phyloP scores from a whole-genome alignment of 2,113 vertebrate species.

The Saccopteryx leptura region DNA sequence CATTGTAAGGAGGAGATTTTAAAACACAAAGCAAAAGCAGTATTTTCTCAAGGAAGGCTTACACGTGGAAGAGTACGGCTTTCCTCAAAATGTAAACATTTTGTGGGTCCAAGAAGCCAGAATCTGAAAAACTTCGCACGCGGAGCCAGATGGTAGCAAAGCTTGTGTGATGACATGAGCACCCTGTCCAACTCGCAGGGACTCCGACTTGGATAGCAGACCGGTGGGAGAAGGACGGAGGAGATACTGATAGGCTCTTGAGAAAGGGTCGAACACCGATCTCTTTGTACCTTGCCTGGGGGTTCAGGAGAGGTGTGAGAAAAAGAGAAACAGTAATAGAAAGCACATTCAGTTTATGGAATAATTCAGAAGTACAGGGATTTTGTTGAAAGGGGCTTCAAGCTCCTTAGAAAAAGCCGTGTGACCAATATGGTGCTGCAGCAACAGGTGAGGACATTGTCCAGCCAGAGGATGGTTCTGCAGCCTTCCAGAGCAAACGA shows the following conservation, averaged over 20 bases:
- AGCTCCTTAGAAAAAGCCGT: not conserved
- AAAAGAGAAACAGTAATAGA: not conserved
- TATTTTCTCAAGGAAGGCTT: constrained; percentile 28
- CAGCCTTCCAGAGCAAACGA: not conserved
- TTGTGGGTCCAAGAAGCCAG: not conserved
- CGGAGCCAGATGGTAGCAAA: not conserved
- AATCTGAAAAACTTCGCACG: constrained; percentile 46
- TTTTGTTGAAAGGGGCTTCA: not conserved
- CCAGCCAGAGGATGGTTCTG: not conserved
- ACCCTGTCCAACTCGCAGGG: not conserved
- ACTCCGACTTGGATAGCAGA: not conserved
- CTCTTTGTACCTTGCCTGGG: not conserved
- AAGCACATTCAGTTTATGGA: not conserved
- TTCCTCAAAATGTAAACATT: constrained; percentile 39
- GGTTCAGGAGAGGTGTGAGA: too few relatives aligned
- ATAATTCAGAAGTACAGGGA: not conserved
- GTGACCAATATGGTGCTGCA: not conserved
- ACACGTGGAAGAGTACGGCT: not conserved
- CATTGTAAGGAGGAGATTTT: constrained; percentile 12
- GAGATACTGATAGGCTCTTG: not conserved
- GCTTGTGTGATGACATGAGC: not conserved
- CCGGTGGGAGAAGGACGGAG: not conserved
- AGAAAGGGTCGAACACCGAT: not conserved
- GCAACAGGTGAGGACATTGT: not conserved
- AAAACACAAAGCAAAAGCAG: constrained; percentile 32